phyloP scores from a whole-genome alignment of 2,797 vertebrate genomes.

The Menidia menidia region DNA sequence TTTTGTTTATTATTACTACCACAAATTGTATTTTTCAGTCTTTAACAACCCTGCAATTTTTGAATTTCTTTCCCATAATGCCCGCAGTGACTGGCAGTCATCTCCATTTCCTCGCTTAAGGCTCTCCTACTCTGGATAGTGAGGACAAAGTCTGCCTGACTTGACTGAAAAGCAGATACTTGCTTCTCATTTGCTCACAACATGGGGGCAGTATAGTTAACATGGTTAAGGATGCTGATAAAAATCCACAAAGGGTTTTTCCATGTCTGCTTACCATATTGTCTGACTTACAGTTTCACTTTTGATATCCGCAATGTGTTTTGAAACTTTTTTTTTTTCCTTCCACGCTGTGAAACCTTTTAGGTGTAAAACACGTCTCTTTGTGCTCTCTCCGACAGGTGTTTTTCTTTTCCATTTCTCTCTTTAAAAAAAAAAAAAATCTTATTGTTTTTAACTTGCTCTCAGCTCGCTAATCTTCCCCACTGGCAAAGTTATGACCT shows the following conservation, averaged over 20 bases:
- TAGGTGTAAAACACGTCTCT: conserved; percentile 14
- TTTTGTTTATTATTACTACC: conserved; percentile 47
- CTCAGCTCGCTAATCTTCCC: conserved; percentile 23
- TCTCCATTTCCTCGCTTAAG: conserved; percentile 26
- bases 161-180: conserved; percentile 35
- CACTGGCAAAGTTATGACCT: conserved; percentile 35
- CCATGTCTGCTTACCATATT: conserved; percentile 13
- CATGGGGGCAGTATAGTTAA: conserved; percentile 30
- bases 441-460: conserved; percentile 14
- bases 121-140: conserved; percentile 24
- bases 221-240: conserved; percentile 36
- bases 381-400: conserved; percentile 16
- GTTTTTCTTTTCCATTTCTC: background rate
- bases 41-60: conserved; percentile 43
- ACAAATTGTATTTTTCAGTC: conserved; percentile 18
- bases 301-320: conserved; percentile 26
- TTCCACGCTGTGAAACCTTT: conserved; percentile 12
- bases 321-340: conserved; percentile 9
- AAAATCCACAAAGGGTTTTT: conserved; percentile 34
- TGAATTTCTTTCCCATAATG: conserved; percentile 25
- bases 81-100: conserved; percentile 39
- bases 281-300: conserved; percentile 30
- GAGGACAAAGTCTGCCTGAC: conserved; percentile 39
- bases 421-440: background rate
- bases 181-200: conserved; percentile 39